phyloP scores from a whole-genome alignment of 2,797 vertebrate genomes.

The Oreochromis grahami region DNA sequence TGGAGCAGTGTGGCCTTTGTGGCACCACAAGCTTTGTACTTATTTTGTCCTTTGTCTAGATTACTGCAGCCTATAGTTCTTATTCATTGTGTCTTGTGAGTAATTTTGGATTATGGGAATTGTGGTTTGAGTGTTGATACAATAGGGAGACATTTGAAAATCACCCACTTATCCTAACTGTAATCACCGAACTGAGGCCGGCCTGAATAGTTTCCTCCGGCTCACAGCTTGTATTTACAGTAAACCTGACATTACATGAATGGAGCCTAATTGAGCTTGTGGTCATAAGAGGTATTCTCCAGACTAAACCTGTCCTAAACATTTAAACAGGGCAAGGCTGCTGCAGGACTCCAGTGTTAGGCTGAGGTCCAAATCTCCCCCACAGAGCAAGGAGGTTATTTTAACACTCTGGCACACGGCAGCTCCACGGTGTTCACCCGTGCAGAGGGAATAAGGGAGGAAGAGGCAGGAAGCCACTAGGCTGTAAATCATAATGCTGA shows the following conservation, averaged over 20 bases:
- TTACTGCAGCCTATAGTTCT: neutral
- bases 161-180: slow-evolving; percentile 6
- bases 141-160: slow-evolving; percentile 16
- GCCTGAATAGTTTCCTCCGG: slow-evolving; percentile 12
- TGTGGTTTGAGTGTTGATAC: slow-evolving; percentile 19
- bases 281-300: slow-evolving; percentile 18
- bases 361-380: slow-evolving; percentile 37
- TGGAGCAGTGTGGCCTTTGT: neutral
- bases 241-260: slow-evolving; percentile 27
- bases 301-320: slow-evolving; percentile 43
- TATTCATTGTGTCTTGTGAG: neutral
- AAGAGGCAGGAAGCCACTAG: slow-evolving; percentile 54
- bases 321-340: slow-evolving; percentile 25
- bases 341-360: slow-evolving; percentile 10
- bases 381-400: slow-evolving; percentile 51
- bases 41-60: neutral
- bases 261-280: slow-evolving; percentile 17
- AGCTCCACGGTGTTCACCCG: slow-evolving; percentile 27
- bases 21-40: slow-evolving; percentile 2
- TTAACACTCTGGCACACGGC: slow-evolving; percentile 53
- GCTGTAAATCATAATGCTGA: slow-evolving; percentile 68
- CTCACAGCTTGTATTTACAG: slow-evolving; percentile 31
- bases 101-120: slow-evolving; percentile 8
- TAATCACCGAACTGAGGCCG: slow-evolving; percentile 11
- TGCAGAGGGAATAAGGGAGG: slow-evolving; percentile 35